Conservation (phyloP, 2,888 invertebrate species). For the Chrysolina americana region DNA sequence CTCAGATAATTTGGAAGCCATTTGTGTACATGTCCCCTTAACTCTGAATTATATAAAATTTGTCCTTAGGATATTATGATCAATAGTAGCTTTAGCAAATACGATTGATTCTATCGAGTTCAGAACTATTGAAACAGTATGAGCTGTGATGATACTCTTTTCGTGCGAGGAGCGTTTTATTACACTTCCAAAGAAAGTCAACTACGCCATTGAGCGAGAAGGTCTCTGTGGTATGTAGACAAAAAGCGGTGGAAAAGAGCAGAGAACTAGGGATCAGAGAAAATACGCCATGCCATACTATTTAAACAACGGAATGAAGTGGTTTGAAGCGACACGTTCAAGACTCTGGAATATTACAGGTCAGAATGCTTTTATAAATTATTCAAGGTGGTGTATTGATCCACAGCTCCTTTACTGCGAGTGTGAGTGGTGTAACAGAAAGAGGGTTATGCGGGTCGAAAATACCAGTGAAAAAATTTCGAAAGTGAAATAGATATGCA, state of each 20-base stretch:
- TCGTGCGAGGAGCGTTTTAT: too few relatives aligned
- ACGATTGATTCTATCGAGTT: too few relatives aligned
- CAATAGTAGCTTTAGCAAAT: too few relatives aligned
- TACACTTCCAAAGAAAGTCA: background rate
- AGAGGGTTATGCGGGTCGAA: conserved; percentile 11
- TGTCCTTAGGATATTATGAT: too few relatives aligned
- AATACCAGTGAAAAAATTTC: too few relatives aligned
- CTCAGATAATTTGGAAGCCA: too few relatives aligned
- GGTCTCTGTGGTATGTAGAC: conserved; percentile 12
- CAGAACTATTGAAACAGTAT: too few relatives aligned
- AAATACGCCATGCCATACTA: conserved; percentile 58
- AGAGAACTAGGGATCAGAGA: background rate
- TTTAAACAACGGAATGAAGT: conserved; percentile 62
- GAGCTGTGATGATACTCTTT: too few relatives aligned
- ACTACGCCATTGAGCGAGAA: background rate
- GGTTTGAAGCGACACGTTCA: conserved; percentile 58
- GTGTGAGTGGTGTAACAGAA: conserved; percentile 28
- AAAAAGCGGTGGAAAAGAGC: conserved; percentile 48
- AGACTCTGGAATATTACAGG: conserved; percentile 64
- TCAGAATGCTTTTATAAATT: conserved; percentile 69
- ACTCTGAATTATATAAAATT: too few relatives aligned
- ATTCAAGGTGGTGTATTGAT: conserved; percentile 69
- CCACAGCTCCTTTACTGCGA: conserved; percentile 65
- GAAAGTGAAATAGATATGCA: too few relatives aligned
- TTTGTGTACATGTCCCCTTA: too few relatives aligned